A percentile compares a stretch with the other conserved stretches of the same genome.
Conservation (phyloP, 53 echinoderm and acorn worm genomes). For the Echinarachnius parma region DNA sequence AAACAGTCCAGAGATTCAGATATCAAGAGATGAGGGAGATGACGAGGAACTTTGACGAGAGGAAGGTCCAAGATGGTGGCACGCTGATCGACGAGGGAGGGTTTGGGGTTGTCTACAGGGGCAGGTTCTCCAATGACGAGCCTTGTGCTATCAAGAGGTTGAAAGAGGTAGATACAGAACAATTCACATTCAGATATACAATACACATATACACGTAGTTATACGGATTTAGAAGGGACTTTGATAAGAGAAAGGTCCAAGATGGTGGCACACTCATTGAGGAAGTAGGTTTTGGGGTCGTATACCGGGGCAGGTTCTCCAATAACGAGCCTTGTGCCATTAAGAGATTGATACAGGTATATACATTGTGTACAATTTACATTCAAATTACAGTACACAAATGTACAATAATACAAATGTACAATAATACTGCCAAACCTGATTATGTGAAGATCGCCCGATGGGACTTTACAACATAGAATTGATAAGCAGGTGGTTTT, state of each 20-base stretch:
- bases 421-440: too few species aligned
- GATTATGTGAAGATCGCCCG: too few species aligned
- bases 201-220: too few species aligned
- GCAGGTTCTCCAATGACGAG: conserved; percentile 46
- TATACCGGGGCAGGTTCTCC: conserved; percentile 59
- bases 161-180: conserved; percentile 78
- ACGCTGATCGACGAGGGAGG: conserved; percentile 79
- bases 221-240: too few species aligned
- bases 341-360: conserved; percentile 78
- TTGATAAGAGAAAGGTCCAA: conserved; percentile 41
- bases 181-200: too few species aligned
- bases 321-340: conserved; percentile 66
- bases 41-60: conserved; percentile 65
- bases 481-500: too few species aligned
- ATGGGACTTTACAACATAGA: too few species aligned
- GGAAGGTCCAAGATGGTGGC: conserved; percentile 53
- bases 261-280: conserved; percentile 72
- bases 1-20: conserved; percentile 57
- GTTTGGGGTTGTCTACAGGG: conserved; percentile 79
- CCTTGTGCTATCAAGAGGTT: conserved; percentile 81
- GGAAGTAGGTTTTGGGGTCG: conserved; percentile 86
- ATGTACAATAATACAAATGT: too few species aligned
- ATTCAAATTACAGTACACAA: too few species aligned
- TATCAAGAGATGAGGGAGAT: conserved; percentile 43
- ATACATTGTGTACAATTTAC: too few species aligned